Base-by-base conservation (phyloP, 2,113 vertebrate genomes). In the Chloroceryle aenea region DNA sequence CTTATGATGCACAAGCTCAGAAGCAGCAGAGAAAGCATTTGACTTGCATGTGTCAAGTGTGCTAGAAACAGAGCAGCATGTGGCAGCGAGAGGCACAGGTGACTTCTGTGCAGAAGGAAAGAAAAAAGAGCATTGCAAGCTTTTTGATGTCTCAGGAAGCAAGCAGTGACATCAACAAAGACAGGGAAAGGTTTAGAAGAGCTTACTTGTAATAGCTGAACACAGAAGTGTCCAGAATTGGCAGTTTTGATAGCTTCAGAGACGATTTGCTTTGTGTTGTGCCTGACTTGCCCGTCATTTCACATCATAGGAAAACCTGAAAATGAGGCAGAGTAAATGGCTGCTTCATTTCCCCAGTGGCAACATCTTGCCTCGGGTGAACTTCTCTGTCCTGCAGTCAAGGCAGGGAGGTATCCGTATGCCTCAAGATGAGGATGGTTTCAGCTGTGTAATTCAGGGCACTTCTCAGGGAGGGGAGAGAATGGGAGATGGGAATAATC, bases 111-210 rank as follows among this genome's bases (percentile, higher is more conserved):
- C 58, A 52, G 66, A 18, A 77, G 72, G 10, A 36, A 38, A 26
- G 48, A 55, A 43, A 26, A 59, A 84, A 30, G 34, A 86, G 56
- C 32, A 27, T 76, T 4, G 3, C 61, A 62, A 90, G 53, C 27
- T 53, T 78, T 95, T 93, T 75, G 93, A 84, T 90, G 36, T 66
- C 87, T 94, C 74, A 25, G 71, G 3, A 4, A 95, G 84, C 38
- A 63, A 77, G 45, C 61, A 55, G 52, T 3, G 4, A 50, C 42
- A 67, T 25, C 72, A 74, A 55, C 78, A 91, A 75, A 85, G 77
- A 62, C 89, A 78, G 30, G 59, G 38, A 68, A 85, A 90, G 69
- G 55, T 80, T 92, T 62, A 69, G 73, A 76, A 92, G 90, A 92
- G 56, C 14, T 0, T 67, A 9, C 20, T 55, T 62, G 34, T 77